Evolutionary conservation across 2,113 vertebrate species (phyloP), one percentile per base, ranked within the genome.

Genomic region (Pholis gunnellus): DNA sequence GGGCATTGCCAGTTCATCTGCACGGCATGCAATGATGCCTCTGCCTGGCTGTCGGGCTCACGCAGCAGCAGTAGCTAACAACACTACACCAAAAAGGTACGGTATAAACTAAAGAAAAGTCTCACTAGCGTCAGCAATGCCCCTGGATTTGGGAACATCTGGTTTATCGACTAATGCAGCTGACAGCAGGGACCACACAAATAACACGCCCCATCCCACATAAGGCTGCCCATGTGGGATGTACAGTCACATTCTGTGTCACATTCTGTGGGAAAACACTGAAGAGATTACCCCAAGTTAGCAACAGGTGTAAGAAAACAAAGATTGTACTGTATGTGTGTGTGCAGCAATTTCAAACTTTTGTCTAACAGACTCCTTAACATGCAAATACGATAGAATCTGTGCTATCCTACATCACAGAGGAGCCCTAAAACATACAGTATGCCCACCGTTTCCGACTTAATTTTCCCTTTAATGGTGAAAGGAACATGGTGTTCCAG

Each of bases 401-500:
- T 7, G 18, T 14, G 63, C 60, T 25, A 64, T 69, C 60, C 20
- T 22, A 34, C n/a, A 79, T 68, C 79, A 80, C 64, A 68, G 74
- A 73, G 75, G 48, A 63, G 70, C 69, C 44, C 61, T 56, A 27
- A 79, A 85, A 83, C 75, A 38, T 46, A 75, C 74, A 60, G 78
- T 64, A 46, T 50, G n/a, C 20, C 66, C 66, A 80, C 75, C 75
- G 54, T 83, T 86, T 79, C 80, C 34, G 64, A 67, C 72, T 67
- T 78, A 10, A 75, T 85, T 67, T 80, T 40, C 46, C 48, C 76
- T 87, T 71, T 76, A 82, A 75, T 75, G 73, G 60, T 90, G 69
- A 87, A 84, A 82, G 86, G 87, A 88, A 87, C 88, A 86, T n/a
- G 10, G 50, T 75, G 68, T 85, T 84, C 70, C 84, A 75, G 82